Base-by-base conservation (phyloP, 2,888 invertebrate species). In the Busseola fusca region DNA sequence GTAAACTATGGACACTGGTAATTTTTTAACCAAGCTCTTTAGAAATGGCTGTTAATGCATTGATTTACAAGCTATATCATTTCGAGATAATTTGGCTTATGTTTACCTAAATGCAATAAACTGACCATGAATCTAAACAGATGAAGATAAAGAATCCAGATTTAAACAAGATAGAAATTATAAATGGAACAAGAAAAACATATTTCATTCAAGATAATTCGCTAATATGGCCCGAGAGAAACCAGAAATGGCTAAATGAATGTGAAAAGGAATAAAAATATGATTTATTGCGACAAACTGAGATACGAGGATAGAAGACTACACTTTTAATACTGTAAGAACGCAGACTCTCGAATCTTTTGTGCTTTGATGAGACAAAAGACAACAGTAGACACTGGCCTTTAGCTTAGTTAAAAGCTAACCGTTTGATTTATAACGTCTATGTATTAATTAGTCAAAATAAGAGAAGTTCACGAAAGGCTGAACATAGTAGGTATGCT, bases 401-500 rank as follows among this genome's bases (percentile, higher is more conserved):
- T 27, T 69, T 74, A 67, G 77, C 75, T 70, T 64, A 54, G 42
- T 69, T 72, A 40, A 62, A 80, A 82, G 69, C 80, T 73, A 59
- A 48, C 27, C 34, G n/a, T 65, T 71, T 70, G 69, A 74, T 45
- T 67, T 69, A 66, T 40, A 79, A 56, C 56, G 63, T 56, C 62
- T 62, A 70, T 59, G 30, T 63, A 76, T 57, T 71, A 74, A 80
- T 68, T 82, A 72, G 56, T 72, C 67, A 72, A 73, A 70, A 65
- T 40, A 72, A 62, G 78, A 81, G 66, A 81, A 69, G 54, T 69
- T 67, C 59, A 74, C 66, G 40, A 75, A 72, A 63, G 9, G 74
- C 74, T 67, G 77, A 76, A 74, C 84, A 65, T 82, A 87, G 88
- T 91, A 93, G 94, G 93, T 94, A 93, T 90, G 86, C 77, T 86